Conservation (phyloP, 2,113 vertebrate species). For the Hoplias malabaricus region DNA sequence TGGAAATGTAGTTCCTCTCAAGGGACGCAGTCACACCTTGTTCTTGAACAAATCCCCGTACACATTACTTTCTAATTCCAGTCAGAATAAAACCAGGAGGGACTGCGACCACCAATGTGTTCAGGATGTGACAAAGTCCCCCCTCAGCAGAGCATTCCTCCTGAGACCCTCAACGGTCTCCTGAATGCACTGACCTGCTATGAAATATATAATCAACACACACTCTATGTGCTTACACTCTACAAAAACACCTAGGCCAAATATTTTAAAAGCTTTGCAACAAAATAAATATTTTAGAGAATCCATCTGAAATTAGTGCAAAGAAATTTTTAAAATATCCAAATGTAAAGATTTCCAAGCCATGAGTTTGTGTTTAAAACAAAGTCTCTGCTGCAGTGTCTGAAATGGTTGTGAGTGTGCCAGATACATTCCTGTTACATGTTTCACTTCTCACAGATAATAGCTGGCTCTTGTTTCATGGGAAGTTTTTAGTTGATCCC, state of each 20-base stretch:
- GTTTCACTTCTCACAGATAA: background rate
- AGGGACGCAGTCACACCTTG: conserved; percentile 57
- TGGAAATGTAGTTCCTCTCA: conserved; percentile 45
- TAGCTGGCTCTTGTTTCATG: background rate
- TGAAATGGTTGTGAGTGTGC: background rate
- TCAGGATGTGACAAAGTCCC: background rate
- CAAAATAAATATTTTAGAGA: too few species aligned
- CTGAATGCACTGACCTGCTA: background rate
- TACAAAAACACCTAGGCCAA: too few species aligned
- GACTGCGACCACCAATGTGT: background rate
- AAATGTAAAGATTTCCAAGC: too few species aligned
- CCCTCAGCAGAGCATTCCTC: background rate
- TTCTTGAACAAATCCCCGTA: conserved; percentile 56
- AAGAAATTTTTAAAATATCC: too few species aligned
- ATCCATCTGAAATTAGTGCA: too few species aligned
- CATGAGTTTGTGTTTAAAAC: background rate
- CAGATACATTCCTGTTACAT: background rate
- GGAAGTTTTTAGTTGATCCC: background rate
- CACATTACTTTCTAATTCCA: conserved; percentile 41
- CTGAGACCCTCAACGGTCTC: background rate
- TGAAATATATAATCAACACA: too few species aligned
- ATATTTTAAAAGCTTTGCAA: too few species aligned
- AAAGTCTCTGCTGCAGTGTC: background rate
- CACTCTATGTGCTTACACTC: too few species aligned
- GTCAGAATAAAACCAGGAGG: background rate